Base-by-base conservation (phyloP, 1,140 invertebrate species). In the Hycleus cichorii region DNA sequence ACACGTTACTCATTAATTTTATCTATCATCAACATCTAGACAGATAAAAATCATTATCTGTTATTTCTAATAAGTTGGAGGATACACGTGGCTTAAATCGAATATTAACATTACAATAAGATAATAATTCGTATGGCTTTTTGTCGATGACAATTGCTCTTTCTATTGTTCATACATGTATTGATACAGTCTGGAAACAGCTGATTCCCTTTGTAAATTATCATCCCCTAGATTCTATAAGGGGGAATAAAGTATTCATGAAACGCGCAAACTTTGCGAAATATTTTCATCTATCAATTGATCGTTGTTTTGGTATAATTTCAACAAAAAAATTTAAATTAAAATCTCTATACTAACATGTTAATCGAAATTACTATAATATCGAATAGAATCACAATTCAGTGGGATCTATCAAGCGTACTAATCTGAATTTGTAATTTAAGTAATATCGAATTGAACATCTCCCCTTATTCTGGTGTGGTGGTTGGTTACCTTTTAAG, bases 401-500 rank as follows among this genome's bases (percentile, higher is more conserved):
- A 48, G 46, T 56, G 45, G 48, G 42, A 49, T 39, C 38, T 46
- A 57, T 46, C 46, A 47, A 32, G 24, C 54, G 54, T 57, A 57
- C 47, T 57, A 57, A 57, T 57, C 56, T 57, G 56, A 57, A 57
- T 57, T 57, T 57, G 56, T 57, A 57, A 57, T 57, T 57, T 57
- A 57, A 59, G 50, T 62, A 62, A 62, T 62, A 62, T 62, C 48
- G 54, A 62, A 64, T 62, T 62, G 60, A 64, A 62, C 57, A 51
- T 59, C 47, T 48, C 55, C 55, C 54, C 58, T 49, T 18, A 18
- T 18, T 2, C 40, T 10, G 1, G 9, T 4, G 3, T 42, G 45
- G 39, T 45, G 38, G 18, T 18, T 18, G 18, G 18, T 40, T 63
- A 64, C 62, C 58, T 64, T 64, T 52, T 25, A 42, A n/a, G 10